These are phyloP conservation scores for Gephyroberyx darwinii DNA, from an alignment of 2,797 vertebrate species.

Conservation along the genomic window DNA sequence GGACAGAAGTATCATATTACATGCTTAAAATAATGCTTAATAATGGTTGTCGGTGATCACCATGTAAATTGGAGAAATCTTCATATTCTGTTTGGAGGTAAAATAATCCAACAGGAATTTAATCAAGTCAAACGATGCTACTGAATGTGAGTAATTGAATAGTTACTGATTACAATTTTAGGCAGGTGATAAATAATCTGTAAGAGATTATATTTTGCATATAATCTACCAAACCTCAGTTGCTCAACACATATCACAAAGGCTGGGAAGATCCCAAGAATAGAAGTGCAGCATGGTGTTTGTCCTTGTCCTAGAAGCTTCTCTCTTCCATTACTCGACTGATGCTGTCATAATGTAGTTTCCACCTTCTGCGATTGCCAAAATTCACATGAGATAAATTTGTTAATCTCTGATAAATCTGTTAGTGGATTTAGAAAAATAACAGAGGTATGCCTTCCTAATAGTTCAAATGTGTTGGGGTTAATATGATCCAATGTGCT, in stretches of 20 bases:
- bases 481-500: slow-evolving; percentile 14
- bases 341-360: slow-evolving; percentile 35
- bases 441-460: slow-evolving; percentile 36
- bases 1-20: slow-evolving; percentile 3
- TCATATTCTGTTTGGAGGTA: background rate
- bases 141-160: background rate
- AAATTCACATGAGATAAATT: slow-evolving; percentile 25
- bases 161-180: background rate
- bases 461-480: slow-evolving; percentile 26
- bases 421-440: background rate
- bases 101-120: background rate
- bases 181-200: background rate
- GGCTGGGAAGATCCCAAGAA: background rate
- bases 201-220: background rate
- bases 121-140: background rate
- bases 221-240: background rate
- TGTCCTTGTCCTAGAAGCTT: slow-evolving; percentile 15
- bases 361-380: slow-evolving; percentile 36
- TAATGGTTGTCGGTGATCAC: background rate
- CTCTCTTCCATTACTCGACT: slow-evolving; percentile 38
- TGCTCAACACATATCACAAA: slow-evolving; percentile 24
- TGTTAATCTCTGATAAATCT: slow-evolving; percentile 19
- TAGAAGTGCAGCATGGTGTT: slow-evolving; percentile 8
- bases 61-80: background rate
- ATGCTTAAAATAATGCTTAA: slow-evolving; percentile 7